Conservation (phyloP, 1,140 invertebrate species). For the Octopus sinensis region DNA sequence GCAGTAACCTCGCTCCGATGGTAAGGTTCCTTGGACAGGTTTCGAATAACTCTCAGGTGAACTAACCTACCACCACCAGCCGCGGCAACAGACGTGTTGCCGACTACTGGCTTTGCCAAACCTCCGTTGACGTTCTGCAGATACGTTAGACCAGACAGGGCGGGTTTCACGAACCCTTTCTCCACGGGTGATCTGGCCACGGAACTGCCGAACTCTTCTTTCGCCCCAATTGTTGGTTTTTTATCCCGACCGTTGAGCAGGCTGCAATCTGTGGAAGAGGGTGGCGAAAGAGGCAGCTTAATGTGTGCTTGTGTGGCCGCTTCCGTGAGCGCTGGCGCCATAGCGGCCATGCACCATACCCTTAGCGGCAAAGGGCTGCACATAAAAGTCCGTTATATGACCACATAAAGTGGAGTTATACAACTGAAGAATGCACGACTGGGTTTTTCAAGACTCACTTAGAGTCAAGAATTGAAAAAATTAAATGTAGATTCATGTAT, state of each 20-base stretch:
- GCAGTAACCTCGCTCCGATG: neutral
- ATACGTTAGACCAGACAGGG: constrained; percentile 9
- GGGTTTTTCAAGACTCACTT: neutral
- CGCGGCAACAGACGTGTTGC: neutral
- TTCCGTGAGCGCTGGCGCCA: constrained; percentile 54
- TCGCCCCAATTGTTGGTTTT: neutral
- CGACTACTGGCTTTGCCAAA: neutral
- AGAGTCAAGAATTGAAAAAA: neutral
- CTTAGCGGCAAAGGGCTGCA: constrained; percentile 45
- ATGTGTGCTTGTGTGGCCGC: constrained; percentile 42
- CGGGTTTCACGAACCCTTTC: neutral
- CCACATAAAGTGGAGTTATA: neutral
- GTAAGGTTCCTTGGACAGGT: neutral
- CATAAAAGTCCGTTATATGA: constrained; percentile 32
- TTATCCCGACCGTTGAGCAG: constrained; percentile 24
- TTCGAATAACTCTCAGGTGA: neutral
- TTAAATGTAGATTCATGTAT: neutral
- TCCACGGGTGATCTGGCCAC: neutral
- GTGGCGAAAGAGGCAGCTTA: constrained; percentile 37
- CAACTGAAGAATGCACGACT: neutral
- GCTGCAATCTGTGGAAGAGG: constrained; percentile 23
- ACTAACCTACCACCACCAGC: neutral
- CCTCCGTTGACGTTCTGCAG: neutral
- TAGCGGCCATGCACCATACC: constrained; percentile 53
- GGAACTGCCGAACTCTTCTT: neutral